phyloP scores from a whole-genome alignment of 2,888 invertebrate species.

The Drosophila flavopinicola region DNA sequence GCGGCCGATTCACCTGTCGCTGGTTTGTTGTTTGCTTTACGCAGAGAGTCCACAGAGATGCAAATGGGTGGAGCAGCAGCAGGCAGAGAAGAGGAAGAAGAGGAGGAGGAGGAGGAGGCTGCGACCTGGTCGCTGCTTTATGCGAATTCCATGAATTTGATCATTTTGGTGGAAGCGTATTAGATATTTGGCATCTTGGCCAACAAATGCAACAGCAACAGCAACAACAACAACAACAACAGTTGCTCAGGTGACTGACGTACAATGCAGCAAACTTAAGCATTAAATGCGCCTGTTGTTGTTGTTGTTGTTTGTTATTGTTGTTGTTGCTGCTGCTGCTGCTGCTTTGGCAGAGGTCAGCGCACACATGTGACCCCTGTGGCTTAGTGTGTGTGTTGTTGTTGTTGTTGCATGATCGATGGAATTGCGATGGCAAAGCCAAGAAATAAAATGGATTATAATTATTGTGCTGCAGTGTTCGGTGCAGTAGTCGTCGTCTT shows the following conservation, averaged over 20 bases:
- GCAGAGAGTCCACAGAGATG: constrained; percentile 55
- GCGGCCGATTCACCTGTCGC: constrained; percentile 80
- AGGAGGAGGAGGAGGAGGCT: background rate
- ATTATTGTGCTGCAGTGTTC: constrained; percentile 64
- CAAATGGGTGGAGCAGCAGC: constrained; percentile 56
- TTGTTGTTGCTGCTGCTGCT: constrained; percentile 29
- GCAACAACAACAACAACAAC: constrained; percentile 28
- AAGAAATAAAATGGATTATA: constrained; percentile 75
- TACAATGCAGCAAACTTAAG: constrained; percentile 62
- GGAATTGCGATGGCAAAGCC: constrained; percentile 67
- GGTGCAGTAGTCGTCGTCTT: constrained; percentile 6
- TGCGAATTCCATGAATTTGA: constrained; percentile 80
- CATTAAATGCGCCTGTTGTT: constrained; percentile 30
- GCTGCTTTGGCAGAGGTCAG: constrained; percentile 71
- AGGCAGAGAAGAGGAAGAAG: constrained; percentile 17
- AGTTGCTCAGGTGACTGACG: constrained; percentile 62
- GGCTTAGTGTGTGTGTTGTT: constrained; percentile 15
- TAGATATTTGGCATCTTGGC: constrained; percentile 78
- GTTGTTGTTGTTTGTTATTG: constrained; percentile 17
- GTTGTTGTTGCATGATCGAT: constrained; percentile 62
- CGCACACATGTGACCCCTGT: constrained; percentile 79
- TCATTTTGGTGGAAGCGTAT: constrained; percentile 77
- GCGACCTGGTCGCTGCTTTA: constrained; percentile 60
- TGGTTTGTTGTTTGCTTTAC: constrained; percentile 76
- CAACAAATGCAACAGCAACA: constrained; percentile 40